phyloP scores from a whole-genome alignment of 2,888 invertebrate species.

The Minunthozetes semirufus region DNA sequence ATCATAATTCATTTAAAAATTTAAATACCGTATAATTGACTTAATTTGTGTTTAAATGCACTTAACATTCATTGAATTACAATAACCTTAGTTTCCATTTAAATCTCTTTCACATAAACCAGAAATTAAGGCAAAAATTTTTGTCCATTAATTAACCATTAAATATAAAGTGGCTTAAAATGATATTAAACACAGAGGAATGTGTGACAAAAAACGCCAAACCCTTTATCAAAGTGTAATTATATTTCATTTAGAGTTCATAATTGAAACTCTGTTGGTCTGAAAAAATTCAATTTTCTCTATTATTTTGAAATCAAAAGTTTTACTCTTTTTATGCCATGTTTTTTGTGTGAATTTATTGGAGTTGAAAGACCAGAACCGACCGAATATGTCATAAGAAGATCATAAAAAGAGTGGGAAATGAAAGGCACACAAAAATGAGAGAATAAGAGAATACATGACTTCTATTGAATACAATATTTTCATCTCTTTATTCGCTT shows the following conservation, averaged over 20 bases:
- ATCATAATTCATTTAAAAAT: constrained; percentile 17
- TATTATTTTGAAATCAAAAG: constrained; percentile 6
- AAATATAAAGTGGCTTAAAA: background rate
- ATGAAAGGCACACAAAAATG: background rate
- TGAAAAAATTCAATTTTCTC: background rate
- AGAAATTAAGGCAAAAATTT: background rate
- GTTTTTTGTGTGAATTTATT: background rate
- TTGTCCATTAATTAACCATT: background rate
- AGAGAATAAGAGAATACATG: constrained; percentile 12
- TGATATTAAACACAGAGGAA: background rate
- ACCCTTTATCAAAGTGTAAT: background rate
- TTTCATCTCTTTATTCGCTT: background rate
- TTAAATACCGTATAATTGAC: constrained; percentile 19
- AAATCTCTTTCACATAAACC: background rate
- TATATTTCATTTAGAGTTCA: background rate
- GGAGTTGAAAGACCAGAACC: background rate
- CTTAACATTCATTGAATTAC: background rate
- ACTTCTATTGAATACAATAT: background rate
- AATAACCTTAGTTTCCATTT: background rate
- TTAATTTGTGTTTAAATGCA: constrained; percentile 6
- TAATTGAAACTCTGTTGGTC: constrained; percentile 23
- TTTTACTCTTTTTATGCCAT: background rate
- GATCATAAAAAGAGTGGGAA: constrained; percentile 8
- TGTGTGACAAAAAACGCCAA: background rate
- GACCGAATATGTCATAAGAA: constrained; percentile 11